Percentiles rank a stretch among this genome's conserved stretches.
Evolutionary conservation across 2,888 invertebrate species (phyloP).

Genomic region (Yponomeuta malinellus): DNA sequence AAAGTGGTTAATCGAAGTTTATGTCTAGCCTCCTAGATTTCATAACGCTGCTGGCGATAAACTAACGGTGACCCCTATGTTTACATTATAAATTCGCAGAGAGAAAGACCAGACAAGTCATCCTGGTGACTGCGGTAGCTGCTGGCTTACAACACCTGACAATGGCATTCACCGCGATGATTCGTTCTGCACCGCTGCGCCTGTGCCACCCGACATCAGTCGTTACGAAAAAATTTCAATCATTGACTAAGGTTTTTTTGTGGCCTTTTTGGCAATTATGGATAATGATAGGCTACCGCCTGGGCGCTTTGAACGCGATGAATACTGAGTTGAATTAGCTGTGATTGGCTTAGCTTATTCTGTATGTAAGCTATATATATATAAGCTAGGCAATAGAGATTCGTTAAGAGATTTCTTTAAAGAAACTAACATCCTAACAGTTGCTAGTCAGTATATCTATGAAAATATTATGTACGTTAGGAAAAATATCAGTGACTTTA

Average conservation of each 20-base stretch:
- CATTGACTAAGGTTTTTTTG: neutral
- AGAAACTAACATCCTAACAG: no score
- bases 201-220: neutral
- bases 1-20: no score
- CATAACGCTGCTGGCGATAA: no score
- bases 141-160: slow-evolving; percentile 1
- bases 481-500: no score
- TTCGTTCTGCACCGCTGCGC: neutral
- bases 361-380: neutral
- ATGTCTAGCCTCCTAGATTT: no score
- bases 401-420: no score
- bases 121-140: neutral
- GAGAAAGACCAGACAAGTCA: neutral
- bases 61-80: no score
- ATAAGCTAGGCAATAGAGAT: no score
- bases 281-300: neutral
- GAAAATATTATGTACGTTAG: no score
- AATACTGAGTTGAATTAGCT: neutral
- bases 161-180: slow-evolving; percentile 13
- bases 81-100: neutral
- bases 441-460: no score
- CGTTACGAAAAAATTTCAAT: neutral
- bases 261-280: neutral
- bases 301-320: neutral
- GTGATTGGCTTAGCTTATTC: neutral